Base-by-base conservation (phyloP, 2,888 invertebrate species). In the Habroteleia sp. region DNA sequence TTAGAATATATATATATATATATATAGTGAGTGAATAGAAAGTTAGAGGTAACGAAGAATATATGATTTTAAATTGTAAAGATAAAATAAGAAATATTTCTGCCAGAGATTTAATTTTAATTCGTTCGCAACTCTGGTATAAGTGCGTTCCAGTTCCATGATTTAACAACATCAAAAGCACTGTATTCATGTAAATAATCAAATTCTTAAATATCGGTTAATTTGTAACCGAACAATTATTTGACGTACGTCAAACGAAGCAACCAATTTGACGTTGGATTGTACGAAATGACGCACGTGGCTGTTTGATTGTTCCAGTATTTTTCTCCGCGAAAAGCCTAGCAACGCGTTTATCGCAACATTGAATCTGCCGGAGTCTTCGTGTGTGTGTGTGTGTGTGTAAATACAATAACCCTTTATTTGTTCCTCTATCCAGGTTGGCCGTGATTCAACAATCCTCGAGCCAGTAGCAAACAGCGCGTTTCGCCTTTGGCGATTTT, bases 331-430 rank as follows among this genome's bases (percentile, higher is more conserved):
- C 37, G 39, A 31, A 60, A 75, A 74, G 20, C 50, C 48, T 37
- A 62, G 31, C 46, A 42, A 33, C 60, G 48, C 14, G 48, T 52
- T 58, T 60, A 76, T 79, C 74, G 75, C 74, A 63, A 76, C 66
- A 50, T 54, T 17, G 60, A 74, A 39, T 74, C 52, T 77, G 78
- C 76, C 62, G 77, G 75, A 87, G 84, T 85, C 76, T 77, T 74
- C n/a, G n/a, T n/a, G n/a, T n/a, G n/a, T n/a, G n/a, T n/a, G n/a
- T n/a, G n/a, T n/a, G n/a, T n/a, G n/a, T 81, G 84, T 77, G 87
- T 83, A 88, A 88, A 88, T 87, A 88, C 84, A 88, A 87, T 88
- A 88, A 88, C 88, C 88, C 88, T 87, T 88, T 88, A 87, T 88
- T 88, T 88, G 87, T 87, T 85, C 79, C 82, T 80, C 54, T 54